Evolutionary conservation across 2,888 invertebrate species (phyloP).

Genomic region (Morpho helenor): DNA sequence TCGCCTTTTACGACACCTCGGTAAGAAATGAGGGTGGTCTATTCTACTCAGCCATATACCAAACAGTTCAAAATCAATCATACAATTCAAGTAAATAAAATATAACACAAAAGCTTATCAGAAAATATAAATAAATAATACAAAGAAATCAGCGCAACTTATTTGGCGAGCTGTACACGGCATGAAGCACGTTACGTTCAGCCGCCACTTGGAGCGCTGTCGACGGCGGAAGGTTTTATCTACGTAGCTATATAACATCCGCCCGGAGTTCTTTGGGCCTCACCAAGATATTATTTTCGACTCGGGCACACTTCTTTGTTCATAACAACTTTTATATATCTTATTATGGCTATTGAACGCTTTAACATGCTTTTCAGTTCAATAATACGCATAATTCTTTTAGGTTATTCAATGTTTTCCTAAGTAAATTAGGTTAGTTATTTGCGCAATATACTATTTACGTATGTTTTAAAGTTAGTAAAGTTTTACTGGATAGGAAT

Average conservation of each 20-base stretch:
- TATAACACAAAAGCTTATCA: slow-evolving; percentile 7
- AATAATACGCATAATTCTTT: slow-evolving; percentile 37
- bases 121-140: slow-evolving; percentile 31
- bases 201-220: slow-evolving; percentile 68
- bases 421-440: slow-evolving; percentile 30
- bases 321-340: slow-evolving; percentile 70
- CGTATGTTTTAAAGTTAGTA: slow-evolving; percentile 36
- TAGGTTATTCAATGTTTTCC: slow-evolving; percentile 48
- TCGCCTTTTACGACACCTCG: too few species aligned
- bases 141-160: slow-evolving; percentile 40
- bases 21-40: too few species aligned
- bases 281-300: slow-evolving; percentile 69
- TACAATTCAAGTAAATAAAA: neutral
- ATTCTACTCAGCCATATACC: too few species aligned
- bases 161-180: slow-evolving; percentile 57
- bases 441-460: slow-evolving; percentile 26
- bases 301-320: slow-evolving; percentile 64
- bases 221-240: slow-evolving; percentile 78
- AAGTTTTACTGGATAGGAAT: slow-evolving; percentile 48
- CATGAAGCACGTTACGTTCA: slow-evolving; percentile 67
- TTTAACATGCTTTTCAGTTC: slow-evolving; percentile 54
- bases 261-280: slow-evolving; percentile 69
- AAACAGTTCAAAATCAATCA: too few species aligned
- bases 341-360: slow-evolving; percentile 46
- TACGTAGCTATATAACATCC: slow-evolving; percentile 78